phyloP scores from a whole-genome alignment of 1,140 invertebrate species.

The Aphelenchoides besseyi region DNA sequence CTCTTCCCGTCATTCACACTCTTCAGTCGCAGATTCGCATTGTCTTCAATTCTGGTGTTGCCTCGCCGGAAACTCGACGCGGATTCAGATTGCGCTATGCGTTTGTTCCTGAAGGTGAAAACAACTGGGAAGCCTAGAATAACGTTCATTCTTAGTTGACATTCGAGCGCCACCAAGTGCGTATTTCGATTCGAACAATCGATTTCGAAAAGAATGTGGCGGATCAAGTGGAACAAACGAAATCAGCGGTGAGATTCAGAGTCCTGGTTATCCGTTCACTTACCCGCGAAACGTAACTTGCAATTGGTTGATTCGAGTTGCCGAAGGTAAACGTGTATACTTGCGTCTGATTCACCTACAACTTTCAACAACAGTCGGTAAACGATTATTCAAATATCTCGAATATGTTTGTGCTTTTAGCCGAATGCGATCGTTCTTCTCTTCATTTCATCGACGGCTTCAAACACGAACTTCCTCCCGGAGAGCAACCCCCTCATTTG shows the following conservation, averaged over 20 bases:
- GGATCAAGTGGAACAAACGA: slow-evolving; percentile 16
- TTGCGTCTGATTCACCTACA: slow-evolving; percentile 42
- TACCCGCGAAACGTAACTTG: slow-evolving; percentile 46
- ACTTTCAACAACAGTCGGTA: slow-evolving; percentile 42
- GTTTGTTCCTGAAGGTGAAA: slow-evolving; percentile 41
- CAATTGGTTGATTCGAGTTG: slow-evolving; percentile 44
- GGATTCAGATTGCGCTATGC: slow-evolving; percentile 41
- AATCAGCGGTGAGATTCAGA: slow-evolving; percentile 19
- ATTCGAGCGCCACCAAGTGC: slow-evolving; percentile 25
- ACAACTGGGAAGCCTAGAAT: slow-evolving; percentile 19
- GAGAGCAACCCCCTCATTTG: neutral
- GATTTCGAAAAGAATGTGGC: slow-evolving; percentile 33
- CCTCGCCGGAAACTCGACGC: neutral
- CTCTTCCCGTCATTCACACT: slow-evolving; percentile 17
- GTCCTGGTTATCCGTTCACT: slow-evolving; percentile 37
- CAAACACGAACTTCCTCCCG: slow-evolving; percentile 27
- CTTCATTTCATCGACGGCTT: slow-evolving; percentile 44
- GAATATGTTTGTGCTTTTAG: slow-evolving; percentile 23
- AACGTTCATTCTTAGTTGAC: slow-evolving; percentile 18
- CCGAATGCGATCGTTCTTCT: slow-evolving; percentile 48
- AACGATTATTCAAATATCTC: slow-evolving; percentile 16
- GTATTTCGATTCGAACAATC: slow-evolving; percentile 27
- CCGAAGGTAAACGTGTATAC: slow-evolving; percentile 38
- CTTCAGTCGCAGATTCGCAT: slow-evolving; percentile 14
- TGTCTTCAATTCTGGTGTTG: slow-evolving; percentile 29